These are phyloP conservation scores for Fulmarus glacialis DNA, from an alignment of 2,113 vertebrate species.

Conservation along the genomic window DNA sequence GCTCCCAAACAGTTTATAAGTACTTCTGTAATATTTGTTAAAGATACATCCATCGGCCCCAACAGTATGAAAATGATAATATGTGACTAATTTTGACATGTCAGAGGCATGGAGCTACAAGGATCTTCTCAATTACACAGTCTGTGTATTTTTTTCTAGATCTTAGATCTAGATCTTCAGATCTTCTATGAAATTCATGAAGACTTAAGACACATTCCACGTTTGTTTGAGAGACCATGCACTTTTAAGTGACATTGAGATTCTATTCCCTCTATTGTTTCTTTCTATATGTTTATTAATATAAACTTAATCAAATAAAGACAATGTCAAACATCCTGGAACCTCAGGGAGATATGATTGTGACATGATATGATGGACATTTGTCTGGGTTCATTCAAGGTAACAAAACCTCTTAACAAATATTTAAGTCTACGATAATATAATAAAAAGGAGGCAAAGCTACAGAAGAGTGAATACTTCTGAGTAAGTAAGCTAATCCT, in stretches of 20 bases:
- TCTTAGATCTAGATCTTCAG: not conserved
- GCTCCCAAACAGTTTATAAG: not conserved
- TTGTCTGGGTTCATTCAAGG: not conserved
- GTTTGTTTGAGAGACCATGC: not conserved
- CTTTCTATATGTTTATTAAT: not conserved
- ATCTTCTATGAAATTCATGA: not conserved
- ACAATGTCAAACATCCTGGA: not conserved
- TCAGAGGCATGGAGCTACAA: not conserved
- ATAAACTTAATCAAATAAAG: not conserved
- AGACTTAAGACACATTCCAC: not conserved
- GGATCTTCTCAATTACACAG: not conserved
- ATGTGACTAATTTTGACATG: not conserved
- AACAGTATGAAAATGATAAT: not conserved
- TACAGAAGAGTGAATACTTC: not conserved
- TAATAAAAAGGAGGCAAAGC: not conserved
- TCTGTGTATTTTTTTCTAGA: not conserved
- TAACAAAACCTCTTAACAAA: not conserved
- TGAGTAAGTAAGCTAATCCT: not conserved
- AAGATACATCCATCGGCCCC: accelerated
- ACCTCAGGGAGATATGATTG: not conserved
- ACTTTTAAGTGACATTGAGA: not conserved
- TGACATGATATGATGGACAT: not conserved
- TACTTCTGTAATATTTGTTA: not conserved
- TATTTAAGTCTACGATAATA: not conserved
- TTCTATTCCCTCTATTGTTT: not conserved